Percentiles rank a stretch among this genome's conserved stretches.
phyloP scores from a whole-genome alignment of 2,113 vertebrate species.

The Camarhynchus parvulus region DNA sequence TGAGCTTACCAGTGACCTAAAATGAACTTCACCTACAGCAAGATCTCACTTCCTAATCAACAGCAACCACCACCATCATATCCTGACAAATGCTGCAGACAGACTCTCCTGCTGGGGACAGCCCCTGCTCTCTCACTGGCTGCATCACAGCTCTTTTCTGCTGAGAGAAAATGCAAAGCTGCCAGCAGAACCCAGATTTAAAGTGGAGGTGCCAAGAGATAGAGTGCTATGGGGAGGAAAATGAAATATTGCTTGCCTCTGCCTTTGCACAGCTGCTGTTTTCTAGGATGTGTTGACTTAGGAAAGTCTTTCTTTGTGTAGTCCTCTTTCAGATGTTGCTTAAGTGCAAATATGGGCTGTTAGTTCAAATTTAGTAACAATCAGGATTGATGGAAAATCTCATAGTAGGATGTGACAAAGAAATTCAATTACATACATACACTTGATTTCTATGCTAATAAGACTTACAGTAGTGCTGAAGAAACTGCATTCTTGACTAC shows the following conservation, averaged over 20 bases:
- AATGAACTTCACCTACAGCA: slow-evolving; percentile 13
- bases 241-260: slow-evolving; percentile 52
- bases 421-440: slow-evolving; percentile 70
- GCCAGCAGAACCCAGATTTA: not conserved
- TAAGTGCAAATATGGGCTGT: slow-evolving; percentile 63
- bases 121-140: not conserved
- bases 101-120: slow-evolving; percentile 42
- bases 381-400: slow-evolving; percentile 68
- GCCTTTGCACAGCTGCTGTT: slow-evolving; percentile 57
- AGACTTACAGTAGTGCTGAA: slow-evolving; percentile 62
- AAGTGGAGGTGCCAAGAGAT: not conserved
- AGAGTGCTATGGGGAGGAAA: not conserved
- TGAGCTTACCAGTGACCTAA: slow-evolving; percentile 27
- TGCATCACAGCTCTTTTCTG: not conserved
- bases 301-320: slow-evolving; percentile 63
- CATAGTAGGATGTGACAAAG: slow-evolving; percentile 62
- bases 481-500: slow-evolving; percentile 61
- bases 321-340: slow-evolving; percentile 61
- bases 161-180: not conserved
- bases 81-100: not conserved
- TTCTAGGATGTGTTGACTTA: slow-evolving; percentile 60
- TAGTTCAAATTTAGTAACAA: slow-evolving; percentile 69
- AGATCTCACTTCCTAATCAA: slow-evolving; percentile 63
- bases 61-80: not conserved
- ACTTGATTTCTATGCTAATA: slow-evolving; percentile 68